A percentile compares a stretch with the other conserved stretches of the same genome.
Evolutionary conservation across 2,113 vertebrate genomes (phyloP).

Genomic region (Chaetops frenatus): DNA sequence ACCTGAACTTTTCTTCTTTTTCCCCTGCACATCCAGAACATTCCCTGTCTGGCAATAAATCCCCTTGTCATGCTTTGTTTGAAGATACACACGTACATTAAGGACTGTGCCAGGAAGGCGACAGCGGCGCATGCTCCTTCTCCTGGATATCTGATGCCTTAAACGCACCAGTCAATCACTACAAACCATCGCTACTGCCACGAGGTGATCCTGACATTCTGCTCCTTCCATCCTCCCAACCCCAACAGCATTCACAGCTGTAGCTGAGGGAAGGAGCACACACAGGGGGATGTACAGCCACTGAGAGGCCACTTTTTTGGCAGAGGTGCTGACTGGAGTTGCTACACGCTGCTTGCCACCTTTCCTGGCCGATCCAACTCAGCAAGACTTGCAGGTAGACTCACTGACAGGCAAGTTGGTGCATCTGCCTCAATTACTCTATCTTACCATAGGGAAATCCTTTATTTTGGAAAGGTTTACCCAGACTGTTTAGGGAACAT

Average conservation of each 20-base stretch:
- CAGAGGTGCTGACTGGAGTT: background rate
- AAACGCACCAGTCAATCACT: accelerated
- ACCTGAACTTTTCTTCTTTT: background rate
- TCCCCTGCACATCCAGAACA: background rate
- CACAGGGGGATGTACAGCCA: background rate
- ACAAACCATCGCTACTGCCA: accelerated
- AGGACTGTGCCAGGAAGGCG: background rate
- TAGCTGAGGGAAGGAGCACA: background rate
- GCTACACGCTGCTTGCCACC: accelerated
- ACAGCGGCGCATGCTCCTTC: accelerated
- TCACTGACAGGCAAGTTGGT: background rate
- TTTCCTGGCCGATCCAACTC: background rate
- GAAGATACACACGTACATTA: accelerated
- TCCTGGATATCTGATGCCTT: accelerated
- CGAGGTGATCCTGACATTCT: accelerated
- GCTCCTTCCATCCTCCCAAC: background rate
- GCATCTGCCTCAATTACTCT: background rate
- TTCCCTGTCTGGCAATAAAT: background rate
- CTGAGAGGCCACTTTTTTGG: background rate
- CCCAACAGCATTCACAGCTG: no score
- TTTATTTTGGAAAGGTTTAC: background rate
- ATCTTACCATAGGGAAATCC: background rate
- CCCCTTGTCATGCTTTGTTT: background rate
- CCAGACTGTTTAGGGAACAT: background rate
- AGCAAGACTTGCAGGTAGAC: background rate